A percentile compares a stretch with the other conserved stretches of the same genome.
Evolutionary conservation across 2,113 vertebrate genomes (phyloP).

Genomic region (Cephalopterus ornatus): DNA sequence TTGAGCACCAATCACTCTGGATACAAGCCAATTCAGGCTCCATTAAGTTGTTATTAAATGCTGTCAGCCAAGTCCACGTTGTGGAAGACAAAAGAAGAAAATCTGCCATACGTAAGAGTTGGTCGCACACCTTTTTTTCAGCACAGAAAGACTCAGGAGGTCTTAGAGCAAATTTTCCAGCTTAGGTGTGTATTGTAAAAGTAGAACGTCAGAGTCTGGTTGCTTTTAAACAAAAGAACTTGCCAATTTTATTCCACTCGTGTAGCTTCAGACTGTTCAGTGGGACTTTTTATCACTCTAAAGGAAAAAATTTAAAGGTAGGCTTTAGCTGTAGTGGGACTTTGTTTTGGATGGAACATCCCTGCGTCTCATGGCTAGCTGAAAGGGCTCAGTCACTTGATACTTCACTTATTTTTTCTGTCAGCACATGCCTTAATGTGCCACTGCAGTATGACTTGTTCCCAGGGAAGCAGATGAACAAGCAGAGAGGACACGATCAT

Average conservation of each 20-base stretch:
- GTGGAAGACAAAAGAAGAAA: background rate
- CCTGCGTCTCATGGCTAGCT: background rate
- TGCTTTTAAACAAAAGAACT: background rate
- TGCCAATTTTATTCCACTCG: background rate
- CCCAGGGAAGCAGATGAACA: background rate
- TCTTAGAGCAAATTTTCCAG: background rate
- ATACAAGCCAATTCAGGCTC: background rate
- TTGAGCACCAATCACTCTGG: background rate
- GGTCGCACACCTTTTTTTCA: background rate
- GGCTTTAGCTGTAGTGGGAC: background rate
- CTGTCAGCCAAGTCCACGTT: background rate
- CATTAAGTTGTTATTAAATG: background rate
- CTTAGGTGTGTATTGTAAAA: background rate
- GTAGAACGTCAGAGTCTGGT: background rate
- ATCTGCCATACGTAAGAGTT: background rate
- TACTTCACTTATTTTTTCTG: background rate
- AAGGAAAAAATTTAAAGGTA: background rate
- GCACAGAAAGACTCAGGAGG: background rate
- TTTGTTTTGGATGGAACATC: background rate
- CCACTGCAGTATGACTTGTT: background rate
- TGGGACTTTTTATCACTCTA: background rate
- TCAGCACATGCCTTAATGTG: background rate
- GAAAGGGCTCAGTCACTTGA: background rate
- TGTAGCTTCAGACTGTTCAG: background rate
- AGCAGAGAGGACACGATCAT: background rate